Conservation (phyloP, 1,140 invertebrate species). For the Drosophila auraria region DNA sequence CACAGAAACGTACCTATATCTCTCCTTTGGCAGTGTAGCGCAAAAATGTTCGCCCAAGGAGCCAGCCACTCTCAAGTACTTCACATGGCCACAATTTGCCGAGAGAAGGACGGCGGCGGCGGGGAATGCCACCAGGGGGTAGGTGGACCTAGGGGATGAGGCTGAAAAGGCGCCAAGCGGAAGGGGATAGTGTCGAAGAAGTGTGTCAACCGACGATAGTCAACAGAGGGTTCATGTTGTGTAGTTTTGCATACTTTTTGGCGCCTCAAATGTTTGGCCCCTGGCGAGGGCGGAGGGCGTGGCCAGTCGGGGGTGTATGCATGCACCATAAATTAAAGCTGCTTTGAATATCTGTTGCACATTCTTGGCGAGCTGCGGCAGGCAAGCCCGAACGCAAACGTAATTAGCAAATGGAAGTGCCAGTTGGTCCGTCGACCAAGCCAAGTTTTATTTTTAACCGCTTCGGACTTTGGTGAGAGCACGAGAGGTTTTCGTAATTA, state of each 20-base stretch:
- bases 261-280: slow-evolving; percentile 60
- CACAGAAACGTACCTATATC: slow-evolving; percentile 4
- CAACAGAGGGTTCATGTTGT: slow-evolving; percentile 52
- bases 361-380: slow-evolving; percentile 7
- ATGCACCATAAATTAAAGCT: slow-evolving; percentile 32
- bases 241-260: slow-evolving; percentile 54
- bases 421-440: slow-evolving; percentile 4
- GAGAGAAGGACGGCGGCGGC: neutral
- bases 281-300: slow-evolving; percentile 6
- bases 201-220: slow-evolving; percentile 62
- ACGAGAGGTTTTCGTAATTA: neutral
- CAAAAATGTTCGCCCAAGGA: slow-evolving; percentile 55
- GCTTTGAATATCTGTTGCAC: slow-evolving; percentile 72
- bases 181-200: slow-evolving; percentile 33
- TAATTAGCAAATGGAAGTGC: slow-evolving; percentile 65
- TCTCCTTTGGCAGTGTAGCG: slow-evolving; percentile 33
- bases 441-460: slow-evolving; percentile 12
- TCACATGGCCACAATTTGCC: slow-evolving; percentile 29
- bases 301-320: slow-evolving; percentile 6
- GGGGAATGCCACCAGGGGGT: neutral
- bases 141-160: neutral
- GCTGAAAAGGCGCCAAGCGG: neutral
- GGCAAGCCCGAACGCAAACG: slow-evolving; percentile 45
- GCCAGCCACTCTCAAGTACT: slow-evolving; percentile 55
- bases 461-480: neutral